Evolutionary conservation across 1,140 invertebrate species (phyloP), one percentile per base, ranked within the genome.

Genomic region (Mya arenaria): DNA sequence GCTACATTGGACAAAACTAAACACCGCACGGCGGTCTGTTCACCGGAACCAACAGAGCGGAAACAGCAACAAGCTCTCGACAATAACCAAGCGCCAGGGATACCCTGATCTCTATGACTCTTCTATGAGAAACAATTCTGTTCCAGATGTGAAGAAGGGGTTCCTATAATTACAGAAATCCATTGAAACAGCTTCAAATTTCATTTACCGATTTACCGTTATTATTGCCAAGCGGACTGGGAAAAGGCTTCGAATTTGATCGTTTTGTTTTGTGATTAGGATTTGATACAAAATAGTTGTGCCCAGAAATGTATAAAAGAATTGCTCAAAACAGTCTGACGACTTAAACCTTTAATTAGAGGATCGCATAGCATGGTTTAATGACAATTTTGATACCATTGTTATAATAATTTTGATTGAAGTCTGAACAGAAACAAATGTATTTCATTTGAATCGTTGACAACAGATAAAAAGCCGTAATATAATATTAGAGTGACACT

Each of bases 141-240:
- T 48, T 56, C 77, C 77, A 80, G 77, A 80, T 80, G 77, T 65
- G 55, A 25, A 10, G 60, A 34, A 32, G 66, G 71, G 36, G 71
- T 41, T 25, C 37, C 63, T 66, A 71, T 80, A 80, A 80, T 80
- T 71, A 80, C 56, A 48, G 36, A 39, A 48, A 41, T 44, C 58
- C 77, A 71, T 80, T 80, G 65, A 80, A 55, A 80, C 37, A 32
- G 77, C 77, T 48, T 80, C 77, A 60, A 80, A 80, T 80, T 80
- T 80, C 77, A 80, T 80, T 80, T 71, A 80, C 77, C 65, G 55
- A 69, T 80, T 80, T 80, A 80, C 77, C 41, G 77, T 80, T 80
- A 80, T 80, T 56, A 55, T 80, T 80, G 30, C 39, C 65, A 25
- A 80, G 65, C 55, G 44, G 66, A 44, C 77, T 80, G 77, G 41